Base-by-base conservation (phyloP, 2,797 vertebrate genomes). In the Gobio occitaniae region DNA sequence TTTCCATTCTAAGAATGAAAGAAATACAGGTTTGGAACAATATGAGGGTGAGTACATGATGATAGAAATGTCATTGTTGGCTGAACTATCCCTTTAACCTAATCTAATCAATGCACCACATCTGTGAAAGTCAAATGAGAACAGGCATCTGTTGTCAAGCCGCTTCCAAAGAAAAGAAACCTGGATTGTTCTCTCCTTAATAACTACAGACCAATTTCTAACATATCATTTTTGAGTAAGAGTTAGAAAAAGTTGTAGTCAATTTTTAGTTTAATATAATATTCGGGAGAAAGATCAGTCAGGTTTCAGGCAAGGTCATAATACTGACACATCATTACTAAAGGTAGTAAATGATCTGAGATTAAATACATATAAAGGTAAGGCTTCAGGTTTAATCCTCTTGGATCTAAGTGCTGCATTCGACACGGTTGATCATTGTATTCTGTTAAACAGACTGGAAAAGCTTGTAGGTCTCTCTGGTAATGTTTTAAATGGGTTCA, bases 1-100 rank as follows among this genome's bases (percentile, higher is more conserved):
- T 21, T 25, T 61, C n/a, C n/a, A 63, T 63, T 63, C 59, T 25
- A 63, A 29, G n/a, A 29, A 25, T 29, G 59, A 63, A 63, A 63
- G 12, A 63, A 29, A 63, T 15, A 29, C 25, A 63, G 61, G 25
- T 15, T 63, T 63, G 61, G 5, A 65, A 32, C 6, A 65, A 65
- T 32, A 65, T 16, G 21, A 41, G 21, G 36, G 54, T 25, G 13
- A 75, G 72, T 75, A 54, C 29, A 75, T 59, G 74, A 59, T 9
- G 38, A 59, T 25, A 77, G 12, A 59, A 41, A 41, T 8, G 1
- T 2, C 1, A 77, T 63, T 78, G 13, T 47, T 78, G 38, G 41
- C n/a, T 63, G 25, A 47, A 63, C 25, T 78, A 19, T 78, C 59
- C 59, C 41, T 78, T 78, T 78, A 48, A 48, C 59, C 44, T 47